These are phyloP conservation scores for Prionace glauca DNA, from an alignment of 2,797 vertebrate genomes.

Conservation along the genomic window DNA sequence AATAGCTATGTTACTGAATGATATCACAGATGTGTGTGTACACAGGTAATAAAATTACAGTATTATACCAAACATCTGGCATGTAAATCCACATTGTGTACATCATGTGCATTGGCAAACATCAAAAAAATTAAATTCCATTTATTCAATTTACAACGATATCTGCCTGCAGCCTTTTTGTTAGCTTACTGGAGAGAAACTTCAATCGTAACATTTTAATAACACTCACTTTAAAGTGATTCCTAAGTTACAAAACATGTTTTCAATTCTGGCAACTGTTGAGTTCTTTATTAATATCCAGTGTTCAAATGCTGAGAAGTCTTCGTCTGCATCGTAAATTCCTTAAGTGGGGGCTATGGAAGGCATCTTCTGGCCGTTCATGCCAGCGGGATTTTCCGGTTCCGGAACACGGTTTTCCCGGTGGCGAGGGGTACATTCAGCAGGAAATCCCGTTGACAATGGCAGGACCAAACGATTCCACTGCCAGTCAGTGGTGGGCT, in stretches of 20 bases:
- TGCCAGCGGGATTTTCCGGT: no score
- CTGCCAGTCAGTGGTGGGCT: no score
- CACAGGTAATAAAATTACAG: background rate
- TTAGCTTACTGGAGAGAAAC: background rate
- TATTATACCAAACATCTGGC: background rate
- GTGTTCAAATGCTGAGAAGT: no score
- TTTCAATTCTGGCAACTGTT: background rate
- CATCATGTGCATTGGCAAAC: background rate
- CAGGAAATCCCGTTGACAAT: no score
- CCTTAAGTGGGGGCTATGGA: background rate
- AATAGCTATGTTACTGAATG: background rate
- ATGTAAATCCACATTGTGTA: background rate
- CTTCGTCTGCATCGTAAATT: background rate
- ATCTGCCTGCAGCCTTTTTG: background rate
- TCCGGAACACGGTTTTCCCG: no score
- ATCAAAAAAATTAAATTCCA: background rate
- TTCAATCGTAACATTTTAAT: conserved; percentile 11
- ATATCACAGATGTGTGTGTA: background rate
- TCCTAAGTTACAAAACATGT: background rate
- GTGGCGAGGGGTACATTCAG: no score
- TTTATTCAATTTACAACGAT: background rate
- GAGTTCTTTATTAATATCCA: background rate
- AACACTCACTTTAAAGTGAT: conserved; percentile 2
- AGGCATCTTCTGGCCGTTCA: no score
- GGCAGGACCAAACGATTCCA: no score